Evolutionary conservation across 2,113 vertebrate genomes (phyloP), one percentile per base, ranked within the genome.

Genomic region (Otus sunia): DNA sequence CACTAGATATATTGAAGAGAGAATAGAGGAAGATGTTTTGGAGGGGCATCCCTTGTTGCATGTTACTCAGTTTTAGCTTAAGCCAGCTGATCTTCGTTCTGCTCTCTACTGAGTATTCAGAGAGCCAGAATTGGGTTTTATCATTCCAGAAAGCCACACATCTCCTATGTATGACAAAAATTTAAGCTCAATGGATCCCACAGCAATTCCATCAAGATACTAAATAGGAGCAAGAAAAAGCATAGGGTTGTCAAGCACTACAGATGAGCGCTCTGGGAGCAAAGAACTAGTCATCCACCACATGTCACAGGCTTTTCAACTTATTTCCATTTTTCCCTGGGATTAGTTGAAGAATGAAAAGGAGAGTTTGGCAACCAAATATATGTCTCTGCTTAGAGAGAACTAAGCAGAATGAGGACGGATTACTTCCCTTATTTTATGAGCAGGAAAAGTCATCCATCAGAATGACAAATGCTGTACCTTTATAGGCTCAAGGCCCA

Each of bases 371-470:
- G 82, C 92, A 96, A 96, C 41, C 27, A 96, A 91, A 92, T 64
- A 80, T 74, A 75, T 64, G 72, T 73, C 56, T 78, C 76, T 85
- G 84, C 66, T 95, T 90, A 75, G 78, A 88, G 55, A 90, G 49
- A 83, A 15, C 55, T 62, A 77, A 66, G 55, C 55, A 88, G 90
- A 92, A 95, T 71, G 92, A 96, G 90, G 84, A 96, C n/a, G 0
- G 87, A 96, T 94, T 92, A 87, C 80, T 96, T 94, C 72, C 63
- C 55, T 88, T 86, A 90, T 74, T 95, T 83, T 94, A 93, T 29
- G 47, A 55, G 73, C 79, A 94, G 82, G 90, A 94, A 94, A 88
- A 91, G 73, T 45, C 81, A 94, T 97, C 36, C 80, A 82, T 94
- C 91, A 95, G 66, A 73, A 87, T 94, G 77, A 92, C 56, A 87